Base-by-base conservation (phyloP, 2,888 invertebrate genomes). In the Plagodis dolabraria region DNA sequence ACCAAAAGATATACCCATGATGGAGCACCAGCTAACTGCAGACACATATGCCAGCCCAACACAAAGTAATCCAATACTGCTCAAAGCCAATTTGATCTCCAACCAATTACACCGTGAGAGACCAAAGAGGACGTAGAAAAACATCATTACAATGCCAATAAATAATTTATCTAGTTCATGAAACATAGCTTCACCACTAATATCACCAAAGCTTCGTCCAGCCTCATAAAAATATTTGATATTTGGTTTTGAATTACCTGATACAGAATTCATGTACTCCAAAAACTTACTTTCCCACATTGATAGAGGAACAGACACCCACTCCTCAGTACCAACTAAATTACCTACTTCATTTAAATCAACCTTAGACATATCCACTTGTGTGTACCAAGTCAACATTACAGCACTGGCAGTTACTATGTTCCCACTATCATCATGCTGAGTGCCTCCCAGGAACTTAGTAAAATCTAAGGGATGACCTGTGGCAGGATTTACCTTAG, bases 51-150 rank as follows among this genome's bases (percentile, higher is more conserved):
- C 95, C 91, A 96, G 94, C 7, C 94, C 96, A 40, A 97, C 95
- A 74, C 95, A 94, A 11, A 96, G 74, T 51, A 97, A 86, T 38
- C 97, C 97, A 40, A 95, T 91, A 69, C 94, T 86, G 6, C 96
- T 95, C 57, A 97, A 85, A 62, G 94, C 94, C 63, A 96, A 86
- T 81, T 95, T 94, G 65, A 95, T 94, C 85, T 97, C 96, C 33
- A 96, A 86, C 93, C 95, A 95, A 80, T 96, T 96, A 79, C 93
- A 95, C 76, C 95, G 94, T 7, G 97, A 96, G 54, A 97, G 88
- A 64, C 96, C 95, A 67, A 96, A 83, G 67, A 95, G 93, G 45
- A 97, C 95, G 76, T 96, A 97, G 43, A 96, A 73, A 72, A 96
- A 95, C 95, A 97, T 96, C 49, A 97, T 80, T 44, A 93, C 65